A percentile compares a stretch with the other conserved stretches of the same genome.
phyloP scores from a whole-genome alignment of 1,140 invertebrate species.

The Macrotrachela quadricornifera region DNA sequence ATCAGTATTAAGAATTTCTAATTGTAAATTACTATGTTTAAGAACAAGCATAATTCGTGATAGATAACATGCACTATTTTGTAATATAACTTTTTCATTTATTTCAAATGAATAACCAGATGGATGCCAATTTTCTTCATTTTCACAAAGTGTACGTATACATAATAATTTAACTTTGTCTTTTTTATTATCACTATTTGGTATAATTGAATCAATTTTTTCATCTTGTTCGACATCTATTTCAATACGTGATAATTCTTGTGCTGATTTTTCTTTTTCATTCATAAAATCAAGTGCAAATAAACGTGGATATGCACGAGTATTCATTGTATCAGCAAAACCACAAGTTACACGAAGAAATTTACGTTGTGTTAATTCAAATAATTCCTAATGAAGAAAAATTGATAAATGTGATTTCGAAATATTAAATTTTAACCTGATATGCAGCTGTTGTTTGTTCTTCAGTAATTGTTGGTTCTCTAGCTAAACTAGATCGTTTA shows the following conservation, averaged over 20 bases:
- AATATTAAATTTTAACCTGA: conserved; percentile 13
- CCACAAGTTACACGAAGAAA: conserved; percentile 19
- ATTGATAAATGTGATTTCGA: conserved; percentile 11
- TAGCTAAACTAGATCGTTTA: background rate
- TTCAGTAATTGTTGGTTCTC: conserved; percentile 10
- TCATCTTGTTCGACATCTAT: background rate
- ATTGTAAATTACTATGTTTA: background rate
- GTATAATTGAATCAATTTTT: background rate
- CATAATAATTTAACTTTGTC: conserved; percentile 10
- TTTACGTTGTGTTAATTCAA: conserved; percentile 22
- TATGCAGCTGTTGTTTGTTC: conserved; percentile 2
- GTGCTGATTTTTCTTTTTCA: conserved; percentile 11
- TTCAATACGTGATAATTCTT: conserved; percentile 10
- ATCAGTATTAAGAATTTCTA: background rate
- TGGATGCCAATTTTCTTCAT: conserved; percentile 14
- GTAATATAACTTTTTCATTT: background rate
- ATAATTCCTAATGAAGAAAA: conserved; percentile 25
- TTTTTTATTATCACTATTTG: background rate
- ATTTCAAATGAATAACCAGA: background rate
- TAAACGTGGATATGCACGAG: conserved; percentile 1
- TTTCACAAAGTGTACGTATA: conserved; percentile 17
- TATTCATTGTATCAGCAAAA: conserved; percentile 14
- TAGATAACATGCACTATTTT: background rate
- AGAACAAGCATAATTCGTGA: conserved; percentile 1
- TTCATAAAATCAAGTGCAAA: conserved; percentile 4